Percentiles rank a stretch among this genome's conserved stretches.
These are phyloP conservation scores for Gymnoscelis rufifasciata DNA, from an alignment of 2,888 invertebrate genomes.

Conservation along the genomic window DNA sequence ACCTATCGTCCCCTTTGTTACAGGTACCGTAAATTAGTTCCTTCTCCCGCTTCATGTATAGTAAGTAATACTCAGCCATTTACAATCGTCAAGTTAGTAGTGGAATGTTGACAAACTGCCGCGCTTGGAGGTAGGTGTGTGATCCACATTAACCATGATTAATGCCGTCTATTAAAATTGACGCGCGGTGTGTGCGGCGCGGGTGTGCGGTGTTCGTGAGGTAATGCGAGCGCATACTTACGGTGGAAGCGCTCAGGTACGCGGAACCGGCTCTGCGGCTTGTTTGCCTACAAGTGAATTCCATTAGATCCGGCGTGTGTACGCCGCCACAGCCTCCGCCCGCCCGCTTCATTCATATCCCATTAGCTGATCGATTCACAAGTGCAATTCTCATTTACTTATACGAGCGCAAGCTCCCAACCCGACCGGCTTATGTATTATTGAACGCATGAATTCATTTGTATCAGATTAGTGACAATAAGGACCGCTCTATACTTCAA, in stretches of 20 bases:
- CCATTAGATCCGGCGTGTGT: conserved; percentile 74
- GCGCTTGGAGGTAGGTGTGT: conserved; percentile 25
- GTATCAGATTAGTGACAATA: conserved; percentile 25
- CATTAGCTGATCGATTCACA: conserved; percentile 75
- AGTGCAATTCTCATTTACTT: conserved; percentile 56
- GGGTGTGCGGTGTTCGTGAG: conserved; percentile 14
- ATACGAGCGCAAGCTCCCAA: conserved; percentile 28
- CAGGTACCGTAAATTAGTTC: conserved; percentile 30
- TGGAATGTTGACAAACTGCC: conserved; percentile 30
- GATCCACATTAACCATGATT: conserved; percentile 32
- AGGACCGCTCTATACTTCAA: conserved; percentile 1
- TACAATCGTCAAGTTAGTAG: conserved; percentile 22
- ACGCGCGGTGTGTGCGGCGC: conserved; percentile 26
- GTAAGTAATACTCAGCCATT: conserved; percentile 24
- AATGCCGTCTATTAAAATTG: conserved; percentile 32
- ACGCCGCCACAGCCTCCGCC: conserved; percentile 63
- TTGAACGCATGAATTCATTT: conserved; percentile 26
- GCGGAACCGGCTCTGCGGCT: conserved; percentile 54
- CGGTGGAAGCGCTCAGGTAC: conserved; percentile 43
- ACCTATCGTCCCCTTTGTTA: conserved; percentile 22
- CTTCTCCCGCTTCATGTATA: conserved; percentile 8
- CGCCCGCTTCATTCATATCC: conserved; percentile 73
- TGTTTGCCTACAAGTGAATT: conserved; percentile 79
- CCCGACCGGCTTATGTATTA: conserved; percentile 26
- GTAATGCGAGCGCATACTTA: conserved; percentile 46